Percentiles rank a stretch among this genome's conserved stretches.
phyloP scores from a whole-genome alignment of 1,140 invertebrate species.

The Wiebesia pumilae region DNA sequence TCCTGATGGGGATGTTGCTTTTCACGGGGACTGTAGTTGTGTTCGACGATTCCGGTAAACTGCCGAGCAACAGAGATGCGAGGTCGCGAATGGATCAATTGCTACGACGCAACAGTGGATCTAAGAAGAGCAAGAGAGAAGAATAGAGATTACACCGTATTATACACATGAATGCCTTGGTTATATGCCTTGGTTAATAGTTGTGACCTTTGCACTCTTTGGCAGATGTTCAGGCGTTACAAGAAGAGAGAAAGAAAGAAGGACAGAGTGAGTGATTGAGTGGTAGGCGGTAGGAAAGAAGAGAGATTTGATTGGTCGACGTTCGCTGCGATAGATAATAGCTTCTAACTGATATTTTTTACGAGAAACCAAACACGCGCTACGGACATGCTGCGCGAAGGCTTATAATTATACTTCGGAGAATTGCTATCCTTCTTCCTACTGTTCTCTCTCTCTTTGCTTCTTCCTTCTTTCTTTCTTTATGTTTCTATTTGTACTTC shows the following conservation, averaged over 20 bases:
- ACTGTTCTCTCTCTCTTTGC: neutral
- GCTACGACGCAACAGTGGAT: neutral
- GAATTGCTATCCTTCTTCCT: neutral
- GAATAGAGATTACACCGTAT: neutral
- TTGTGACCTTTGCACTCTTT: conserved; percentile 46
- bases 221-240: neutral
- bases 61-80: neutral
- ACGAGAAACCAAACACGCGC: conserved; percentile 38
- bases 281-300: neutral
- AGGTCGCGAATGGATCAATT: neutral
- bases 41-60: neutral
- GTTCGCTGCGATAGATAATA: conserved; percentile 6
- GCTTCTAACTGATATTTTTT: conserved; percentile 1
- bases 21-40: neutral
- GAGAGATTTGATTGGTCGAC: neutral
- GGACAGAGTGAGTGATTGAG: neutral
- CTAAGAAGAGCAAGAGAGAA: conserved; percentile 11
- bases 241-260: neutral
- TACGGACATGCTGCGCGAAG: conserved; percentile 15
- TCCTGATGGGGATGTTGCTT: neutral
- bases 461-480: neutral
- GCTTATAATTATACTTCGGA: neutral
- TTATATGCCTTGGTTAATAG: no score
- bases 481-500: no score
- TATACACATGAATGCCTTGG: neutral